Conservation (phyloP, 2,888 invertebrate species). For the Sinohyriopsis cumingii region DNA sequence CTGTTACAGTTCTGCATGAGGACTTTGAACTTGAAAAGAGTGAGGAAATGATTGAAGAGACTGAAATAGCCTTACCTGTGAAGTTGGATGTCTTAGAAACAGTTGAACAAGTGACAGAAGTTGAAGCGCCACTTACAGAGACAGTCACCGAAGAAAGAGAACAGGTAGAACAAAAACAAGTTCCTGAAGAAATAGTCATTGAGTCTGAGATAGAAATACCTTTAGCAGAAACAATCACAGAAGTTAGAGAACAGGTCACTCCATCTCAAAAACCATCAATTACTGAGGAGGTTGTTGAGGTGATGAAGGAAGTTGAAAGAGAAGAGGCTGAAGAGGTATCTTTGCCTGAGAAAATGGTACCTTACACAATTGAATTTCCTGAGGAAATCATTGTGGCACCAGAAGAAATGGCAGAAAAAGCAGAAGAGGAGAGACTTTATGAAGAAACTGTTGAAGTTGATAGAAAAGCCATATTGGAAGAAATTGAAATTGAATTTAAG, state of each 20-base stretch:
- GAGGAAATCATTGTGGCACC: constrained; percentile 7
- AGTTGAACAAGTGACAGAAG: constrained; percentile 6
- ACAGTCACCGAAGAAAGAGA: too few species aligned
- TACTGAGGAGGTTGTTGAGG: constrained; percentile 4
- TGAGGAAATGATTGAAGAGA: too few species aligned
- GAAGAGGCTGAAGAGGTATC: constrained; percentile 1
- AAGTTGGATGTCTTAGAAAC: constrained; percentile 5
- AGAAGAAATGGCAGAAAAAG: not conserved
- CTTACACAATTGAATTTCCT: constrained; percentile 5
- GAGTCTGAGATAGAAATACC: not conserved
- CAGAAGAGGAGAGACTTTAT: not conserved
- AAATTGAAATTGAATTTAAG: constrained; percentile 5
- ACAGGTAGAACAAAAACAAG: not conserved
- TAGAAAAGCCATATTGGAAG: not conserved
- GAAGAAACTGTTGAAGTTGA: constrained; percentile 10
- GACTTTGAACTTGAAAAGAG: too few species aligned
- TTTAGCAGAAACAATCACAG: constrained; percentile 4
- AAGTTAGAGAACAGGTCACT: not conserved
- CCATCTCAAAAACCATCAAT: not conserved
- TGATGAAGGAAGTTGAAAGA: not conserved
- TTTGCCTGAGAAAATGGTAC: constrained; percentile 2
- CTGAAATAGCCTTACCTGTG: not conserved
- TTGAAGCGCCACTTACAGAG: too few species aligned
- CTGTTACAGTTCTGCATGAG: too few species aligned
- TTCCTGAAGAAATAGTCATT: constrained; percentile 7